Base-by-base conservation (phyloP, 2,888 invertebrate genomes). In the Nipponacmea schrenckii region DNA sequence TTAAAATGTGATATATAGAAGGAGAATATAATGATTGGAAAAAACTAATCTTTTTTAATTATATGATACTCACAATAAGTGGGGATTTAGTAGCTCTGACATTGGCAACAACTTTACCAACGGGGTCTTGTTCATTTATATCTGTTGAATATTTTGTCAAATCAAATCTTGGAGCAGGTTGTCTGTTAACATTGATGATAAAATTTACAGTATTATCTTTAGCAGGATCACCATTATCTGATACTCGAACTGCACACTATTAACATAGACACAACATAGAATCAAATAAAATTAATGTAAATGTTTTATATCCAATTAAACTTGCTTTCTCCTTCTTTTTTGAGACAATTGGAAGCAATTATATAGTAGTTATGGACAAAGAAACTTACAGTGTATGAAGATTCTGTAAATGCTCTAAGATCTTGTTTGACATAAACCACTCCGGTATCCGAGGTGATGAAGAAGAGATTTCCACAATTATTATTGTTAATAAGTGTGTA, bases 151-250 rank as follows among this genome's bases (percentile, higher is more conserved):
- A 81, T 14, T 50, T 24, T 7, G 27, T 12, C 0, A 69, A 17
- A 2, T 31, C 20, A 64, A 79, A 84, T 8, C 14, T 24, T 17
- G 84, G 85, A 27, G 76, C 66, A 8, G 45, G 44, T n/a, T 73
- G 77, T 17, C 80, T 74, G 0, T 74, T 74, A 2, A 87, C 80
- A 4, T 62, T 75, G n/a, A 88, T 77, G 2, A 62, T 74, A 0
- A 86, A 77, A n/a, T 75, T 75, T 0, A 83, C 76, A 10, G 79
- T 80, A 48, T 68, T 81, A 4, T 73, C 80, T 62, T 80, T 77
- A 10, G 44, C 64, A 8, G 84, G 85, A 26, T 78, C 73, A 1
- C 84, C 82, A 74, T 82, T 82, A 74, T 86, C 86, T 17, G 78
- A 80, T 15, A 83, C 84, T 26, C 45, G 26, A 12, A 86, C 62